phyloP scores from a whole-genome alignment of 2,113 vertebrate species.

The Galbula dea region DNA sequence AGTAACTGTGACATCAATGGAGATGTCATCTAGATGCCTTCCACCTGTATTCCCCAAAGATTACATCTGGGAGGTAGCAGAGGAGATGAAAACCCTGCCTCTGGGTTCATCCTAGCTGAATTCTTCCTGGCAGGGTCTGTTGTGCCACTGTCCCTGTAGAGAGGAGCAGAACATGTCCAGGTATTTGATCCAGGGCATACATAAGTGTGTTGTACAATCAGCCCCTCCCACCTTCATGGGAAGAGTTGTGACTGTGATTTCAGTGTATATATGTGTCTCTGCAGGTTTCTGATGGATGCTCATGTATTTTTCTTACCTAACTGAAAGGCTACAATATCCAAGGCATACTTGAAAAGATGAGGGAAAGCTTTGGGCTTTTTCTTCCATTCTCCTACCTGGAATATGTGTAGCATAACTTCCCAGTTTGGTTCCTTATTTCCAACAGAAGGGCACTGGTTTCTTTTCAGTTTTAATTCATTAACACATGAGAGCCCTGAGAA shows the following conservation, averaged over 20 bases:
- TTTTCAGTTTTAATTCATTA: neutral
- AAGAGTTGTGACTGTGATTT: neutral
- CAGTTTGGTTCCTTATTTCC: constrained; percentile 5
- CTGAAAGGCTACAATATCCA: neutral
- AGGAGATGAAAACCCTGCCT: neutral
- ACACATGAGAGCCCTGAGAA: neutral
- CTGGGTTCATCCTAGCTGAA: neutral
- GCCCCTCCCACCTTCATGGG: accelerated
- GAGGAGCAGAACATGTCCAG: neutral
- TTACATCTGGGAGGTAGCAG: neutral
- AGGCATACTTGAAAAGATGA: neutral
- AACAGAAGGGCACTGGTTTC: no score
- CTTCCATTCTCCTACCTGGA: neutral
- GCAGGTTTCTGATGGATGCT: neutral
- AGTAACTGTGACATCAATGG: neutral
- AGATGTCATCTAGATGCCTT: neutral
- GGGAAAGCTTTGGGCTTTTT: neutral
- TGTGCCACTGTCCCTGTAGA: neutral
- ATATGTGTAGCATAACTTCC: neutral
- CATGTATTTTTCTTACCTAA: neutral
- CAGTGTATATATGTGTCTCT: accelerated
- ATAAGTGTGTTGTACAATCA: neutral
- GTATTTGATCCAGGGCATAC: accelerated
- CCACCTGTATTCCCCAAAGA: neutral
- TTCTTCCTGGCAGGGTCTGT: neutral